These are phyloP conservation scores for Campoletis raptor DNA, from an alignment of 2,888 invertebrate species.

Conservation along the genomic window DNA sequence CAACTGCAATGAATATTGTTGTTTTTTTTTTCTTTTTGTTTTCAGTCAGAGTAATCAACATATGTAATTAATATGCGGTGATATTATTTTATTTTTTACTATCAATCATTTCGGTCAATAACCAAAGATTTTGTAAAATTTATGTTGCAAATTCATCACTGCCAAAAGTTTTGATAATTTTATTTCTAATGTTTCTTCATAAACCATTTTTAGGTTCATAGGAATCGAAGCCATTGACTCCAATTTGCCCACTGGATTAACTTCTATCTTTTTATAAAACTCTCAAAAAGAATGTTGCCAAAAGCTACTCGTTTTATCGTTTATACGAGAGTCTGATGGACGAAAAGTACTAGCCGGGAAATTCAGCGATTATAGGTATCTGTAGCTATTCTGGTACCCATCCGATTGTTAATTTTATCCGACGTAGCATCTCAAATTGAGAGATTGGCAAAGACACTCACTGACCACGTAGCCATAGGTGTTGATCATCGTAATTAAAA, in stretches of 20 bases:
- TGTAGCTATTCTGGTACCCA: background rate
- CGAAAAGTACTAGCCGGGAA: background rate
- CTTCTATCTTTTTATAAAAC: background rate
- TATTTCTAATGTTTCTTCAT: background rate
- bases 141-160: background rate
- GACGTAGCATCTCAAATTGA: background rate
- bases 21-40: background rate
- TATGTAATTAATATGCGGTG: background rate
- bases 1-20: conserved; percentile 86
- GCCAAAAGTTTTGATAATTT: background rate
- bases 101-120: background rate
- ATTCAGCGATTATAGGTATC: no score
- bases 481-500: background rate
- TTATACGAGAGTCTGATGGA: no score
- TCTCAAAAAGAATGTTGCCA: no score
- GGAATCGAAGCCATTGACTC: no score
- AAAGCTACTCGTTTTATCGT: no score
- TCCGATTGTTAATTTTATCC: background rate
- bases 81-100: background rate
- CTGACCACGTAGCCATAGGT: background rate
- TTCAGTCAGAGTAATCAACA: background rate
- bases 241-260: no score
- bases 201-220: no score
- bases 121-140: background rate
- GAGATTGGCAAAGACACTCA: background rate